Percentiles rank a stretch among this genome's conserved stretches.
Evolutionary conservation across 2,797 vertebrate genomes (phyloP).

Genomic region (Galagoides demidoff): DNA sequence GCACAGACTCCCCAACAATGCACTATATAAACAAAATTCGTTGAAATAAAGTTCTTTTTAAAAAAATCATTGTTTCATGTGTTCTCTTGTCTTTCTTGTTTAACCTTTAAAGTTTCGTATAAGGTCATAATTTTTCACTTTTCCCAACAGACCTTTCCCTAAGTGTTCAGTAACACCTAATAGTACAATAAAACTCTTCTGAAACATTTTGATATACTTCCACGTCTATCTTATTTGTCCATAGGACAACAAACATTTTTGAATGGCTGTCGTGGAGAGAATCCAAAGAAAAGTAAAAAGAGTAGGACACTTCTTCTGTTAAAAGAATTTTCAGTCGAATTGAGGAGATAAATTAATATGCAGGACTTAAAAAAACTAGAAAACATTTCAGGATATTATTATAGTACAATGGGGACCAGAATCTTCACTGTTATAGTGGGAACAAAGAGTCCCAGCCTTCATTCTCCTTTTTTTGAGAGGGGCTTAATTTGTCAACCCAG

Average conservation of each 20-base stretch:
- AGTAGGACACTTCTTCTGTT: not conserved
- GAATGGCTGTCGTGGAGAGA: not conserved
- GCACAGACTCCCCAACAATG: not conserved
- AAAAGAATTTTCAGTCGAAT: not conserved
- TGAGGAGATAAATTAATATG: not conserved
- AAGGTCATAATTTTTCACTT: not conserved
- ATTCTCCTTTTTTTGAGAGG: too few species aligned
- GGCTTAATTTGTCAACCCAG: too few species aligned
- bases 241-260: not conserved
- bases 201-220: not conserved
- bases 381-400: not conserved
- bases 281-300: conserved; percentile 18
- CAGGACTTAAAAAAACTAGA: not conserved
- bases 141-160: not conserved
- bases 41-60: not conserved
- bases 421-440: not conserved
- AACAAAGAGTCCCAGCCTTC: not conserved
- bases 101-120: not conserved
- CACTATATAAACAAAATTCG: not conserved
- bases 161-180: not conserved
- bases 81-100: not conserved
- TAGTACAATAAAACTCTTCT: not conserved
- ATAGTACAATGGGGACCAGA: not conserved
- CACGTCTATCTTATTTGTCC: not conserved
- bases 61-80: not conserved